A percentile compares a stretch with the other conserved stretches of the same genome.
These are phyloP conservation scores for Zele albiditarsus DNA, from an alignment of 2,888 invertebrate species.

Conservation along the genomic window DNA sequence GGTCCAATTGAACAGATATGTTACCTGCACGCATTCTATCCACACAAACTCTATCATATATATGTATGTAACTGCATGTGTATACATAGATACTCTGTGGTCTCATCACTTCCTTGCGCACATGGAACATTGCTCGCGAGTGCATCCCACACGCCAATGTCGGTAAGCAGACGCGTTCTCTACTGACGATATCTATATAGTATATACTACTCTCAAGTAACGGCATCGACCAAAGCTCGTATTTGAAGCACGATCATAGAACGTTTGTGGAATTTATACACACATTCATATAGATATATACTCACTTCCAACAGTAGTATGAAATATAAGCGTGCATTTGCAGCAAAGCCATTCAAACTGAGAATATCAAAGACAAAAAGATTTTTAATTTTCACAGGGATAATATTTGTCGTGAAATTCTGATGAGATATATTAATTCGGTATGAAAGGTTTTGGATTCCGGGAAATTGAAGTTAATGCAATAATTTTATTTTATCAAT, in stretches of 20 bases:
- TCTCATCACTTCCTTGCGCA: constrained; percentile 8
- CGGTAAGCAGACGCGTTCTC: constrained; percentile 33
- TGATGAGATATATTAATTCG: too few relatives aligned
- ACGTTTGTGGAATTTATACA: constrained; percentile 58
- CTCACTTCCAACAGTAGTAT: neutral
- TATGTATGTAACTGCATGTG: neutral
- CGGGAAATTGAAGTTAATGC: too few relatives aligned
- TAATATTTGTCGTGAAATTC: too few relatives aligned
- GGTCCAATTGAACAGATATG: neutral
- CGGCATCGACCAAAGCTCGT: constrained; percentile 43
- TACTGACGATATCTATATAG: constrained; percentile 25
- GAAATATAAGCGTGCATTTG: neutral
- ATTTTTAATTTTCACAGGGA: too few relatives aligned
- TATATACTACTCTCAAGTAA: constrained; percentile 6
- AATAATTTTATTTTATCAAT: too few relatives aligned
- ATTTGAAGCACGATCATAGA: constrained; percentile 59
- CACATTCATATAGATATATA: constrained; percentile 24
- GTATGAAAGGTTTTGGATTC: too few relatives aligned
- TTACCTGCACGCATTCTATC: neutral
- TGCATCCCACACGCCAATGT: constrained; percentile 27
- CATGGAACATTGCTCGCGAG: constrained; percentile 6
- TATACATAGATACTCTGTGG: neutral
- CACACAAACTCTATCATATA: constrained; percentile 12
- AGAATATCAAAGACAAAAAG: too few relatives aligned
- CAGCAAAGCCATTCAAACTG: neutral